Base-by-base conservation (phyloP, 2,797 vertebrate genomes). In the Atherinosoma microstoma region DNA sequence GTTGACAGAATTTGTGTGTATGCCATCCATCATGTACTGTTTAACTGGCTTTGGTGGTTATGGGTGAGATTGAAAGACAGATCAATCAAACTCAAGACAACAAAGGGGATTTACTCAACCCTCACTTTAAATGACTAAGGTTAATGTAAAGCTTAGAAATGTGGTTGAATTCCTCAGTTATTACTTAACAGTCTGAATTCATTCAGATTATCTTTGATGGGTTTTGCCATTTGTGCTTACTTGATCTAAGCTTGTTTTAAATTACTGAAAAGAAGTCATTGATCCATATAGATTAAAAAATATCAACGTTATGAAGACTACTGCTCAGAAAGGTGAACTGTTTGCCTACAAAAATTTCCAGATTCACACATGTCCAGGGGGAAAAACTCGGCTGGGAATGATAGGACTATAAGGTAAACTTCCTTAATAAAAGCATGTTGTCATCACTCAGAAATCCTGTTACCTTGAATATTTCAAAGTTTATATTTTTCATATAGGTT, bases 1-100 rank as follows among this genome's bases (percentile, higher is more conserved):
- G 83, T 77, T 83, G 85, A 87, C 67, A 76, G 73, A 79, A 75
- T 78, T 30, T 3, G 6, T 47, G 58, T 70, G 35, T 67, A 60
- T 74, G 29, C 62, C 82, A 91, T 92, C 85, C 75, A 90, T 92
- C 91, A 90, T 62, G 62, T 22, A 29, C 49, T 64, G 68, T 88
- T 91, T 89, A 88, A 90, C 83, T 67, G 83, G 76, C 75, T 87
- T 38, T 32, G 73, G 79, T 83, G 73, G 74, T 64, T 74, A 64
- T 47, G 54, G 75, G 49, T 69, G 80, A 85, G 75, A 69, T 32
- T 58, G 80, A 60, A 67, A 68, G 80, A 64, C 68, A 9, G 47
- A 89, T 88, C 83, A 83, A 67, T 86, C 86, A 68, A 67, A 71
- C 58, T 79, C 49, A 54, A 54, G 12, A 27, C 12, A 27, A 27